phyloP scores from a whole-genome alignment of 2,797 vertebrate genomes.

The Sphenodon punctatus region DNA sequence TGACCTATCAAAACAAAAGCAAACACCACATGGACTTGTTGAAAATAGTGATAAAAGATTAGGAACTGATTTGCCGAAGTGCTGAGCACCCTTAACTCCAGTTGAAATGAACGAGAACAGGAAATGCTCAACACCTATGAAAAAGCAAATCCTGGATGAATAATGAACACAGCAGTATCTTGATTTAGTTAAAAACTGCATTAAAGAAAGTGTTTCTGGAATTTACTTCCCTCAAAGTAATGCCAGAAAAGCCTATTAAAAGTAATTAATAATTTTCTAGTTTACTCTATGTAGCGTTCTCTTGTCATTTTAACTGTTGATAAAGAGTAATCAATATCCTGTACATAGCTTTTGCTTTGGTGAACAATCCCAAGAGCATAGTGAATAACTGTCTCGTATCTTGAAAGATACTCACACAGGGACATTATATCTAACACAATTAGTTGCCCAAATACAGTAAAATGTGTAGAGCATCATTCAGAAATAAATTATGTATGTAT shows the following conservation, averaged over 20 bases:
- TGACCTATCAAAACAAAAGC: background rate
- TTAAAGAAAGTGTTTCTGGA: background rate
- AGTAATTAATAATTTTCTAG: constrained; percentile 11
- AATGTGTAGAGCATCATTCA: constrained; percentile 39
- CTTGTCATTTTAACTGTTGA: constrained; percentile 21
- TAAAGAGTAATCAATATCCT: constrained; percentile 22
- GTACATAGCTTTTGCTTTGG: background rate
- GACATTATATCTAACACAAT: constrained; percentile 26
- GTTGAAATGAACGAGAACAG: background rate
- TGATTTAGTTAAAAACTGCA: background rate
- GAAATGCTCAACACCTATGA: background rate
- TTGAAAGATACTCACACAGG: constrained; percentile 27
- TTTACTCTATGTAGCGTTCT: constrained; percentile 14
- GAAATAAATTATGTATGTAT: constrained; percentile 70
- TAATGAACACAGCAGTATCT: background rate
- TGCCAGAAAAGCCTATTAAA: background rate
- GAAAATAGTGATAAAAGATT: background rate
- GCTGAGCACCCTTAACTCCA: background rate
- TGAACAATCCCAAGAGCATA: constrained; percentile 9
- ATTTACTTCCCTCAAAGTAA: background rate
- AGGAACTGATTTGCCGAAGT: background rate
- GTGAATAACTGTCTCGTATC: background rate
- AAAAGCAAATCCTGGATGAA: background rate
- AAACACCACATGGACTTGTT: background rate
- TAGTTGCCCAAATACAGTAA: constrained; percentile 55